Base-by-base conservation (phyloP, 2,113 vertebrate species). In the Eira barbara region DNA sequence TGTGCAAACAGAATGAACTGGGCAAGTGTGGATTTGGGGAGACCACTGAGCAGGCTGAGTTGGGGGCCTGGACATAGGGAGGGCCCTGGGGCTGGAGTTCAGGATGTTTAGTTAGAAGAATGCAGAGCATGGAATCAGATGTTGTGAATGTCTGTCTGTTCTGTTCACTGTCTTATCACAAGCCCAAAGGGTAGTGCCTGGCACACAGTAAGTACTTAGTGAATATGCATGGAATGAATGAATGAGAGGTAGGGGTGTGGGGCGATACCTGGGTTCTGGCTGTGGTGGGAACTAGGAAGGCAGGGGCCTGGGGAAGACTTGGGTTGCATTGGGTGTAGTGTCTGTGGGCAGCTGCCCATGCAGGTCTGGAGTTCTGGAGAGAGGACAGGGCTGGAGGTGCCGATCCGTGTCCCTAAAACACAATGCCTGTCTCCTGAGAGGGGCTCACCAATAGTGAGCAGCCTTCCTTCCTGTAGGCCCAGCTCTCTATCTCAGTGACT, bases 221-320 rank as follows among this genome's bases (percentile, higher is more conserved):
- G 47, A 81, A n/a, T 63, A 67, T 52, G 67, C 29, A 11, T 18
- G 73, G 67, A 83, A 36, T 80, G 47, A 80, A 90, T 45, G 31
- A 18, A 63, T 79, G 29, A 59, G 25, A 82, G 49, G 74, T 47
- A 65, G 88, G 55, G 47, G 27, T 17, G 45, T 23, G 79, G 65
- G 67, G 52, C 57, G 59, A 91, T 52, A 36, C 15, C 20, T n/a
- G 52, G 63, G 78, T 78, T 91, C 78, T 67, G 29, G 45, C 76
- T 73, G n/a, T 25, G 42, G 13, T 85, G 31, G 83, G 34, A 91
- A 74, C 4, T 27, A 27, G 86, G 49, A 81, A 52, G 42, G 65
- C 45, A 69, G 36, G 7, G 20, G 7, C 1, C 0, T 25, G 1
- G 14, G 42, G 6, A 45, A 9, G 36, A 45, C 17, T n/a, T 15